Percentiles rank a stretch among this genome's conserved stretches.
Conservation (phyloP, 1,140 invertebrate genomes). For the Diachasma alloeum region DNA sequence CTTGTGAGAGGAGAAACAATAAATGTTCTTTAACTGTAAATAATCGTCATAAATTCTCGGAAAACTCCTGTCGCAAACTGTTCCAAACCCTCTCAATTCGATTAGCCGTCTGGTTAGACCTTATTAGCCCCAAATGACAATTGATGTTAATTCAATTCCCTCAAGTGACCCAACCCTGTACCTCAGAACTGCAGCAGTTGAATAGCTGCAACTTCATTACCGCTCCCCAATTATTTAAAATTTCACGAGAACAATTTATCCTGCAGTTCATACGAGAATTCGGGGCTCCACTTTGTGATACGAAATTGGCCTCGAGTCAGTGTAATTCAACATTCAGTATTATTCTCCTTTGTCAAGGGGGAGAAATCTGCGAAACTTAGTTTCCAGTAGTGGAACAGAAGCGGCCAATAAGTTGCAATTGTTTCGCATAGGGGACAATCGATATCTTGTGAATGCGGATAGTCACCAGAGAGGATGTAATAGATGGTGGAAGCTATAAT, state of each 20-base stretch:
- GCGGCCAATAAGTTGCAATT: background rate
- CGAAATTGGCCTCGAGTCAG: background rate
- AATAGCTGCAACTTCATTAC: background rate
- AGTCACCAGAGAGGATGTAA: background rate
- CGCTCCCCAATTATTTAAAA: background rate
- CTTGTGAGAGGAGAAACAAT: no score
- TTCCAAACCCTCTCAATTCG: background rate
- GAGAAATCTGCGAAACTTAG: background rate
- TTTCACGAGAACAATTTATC: background rate
- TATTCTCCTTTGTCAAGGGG: background rate
- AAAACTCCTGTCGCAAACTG: background rate
- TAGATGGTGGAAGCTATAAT: background rate
- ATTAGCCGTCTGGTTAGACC: background rate
- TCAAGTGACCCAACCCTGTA: no score
- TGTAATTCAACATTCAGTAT: background rate
- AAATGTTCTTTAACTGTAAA: no score
- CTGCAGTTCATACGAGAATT: background rate
- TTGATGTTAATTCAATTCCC: constrained; percentile 26
- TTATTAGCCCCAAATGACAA: constrained; percentile 11
- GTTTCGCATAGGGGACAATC: background rate
- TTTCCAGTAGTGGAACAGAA: background rate
- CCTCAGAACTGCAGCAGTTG: background rate
- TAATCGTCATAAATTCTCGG: background rate
- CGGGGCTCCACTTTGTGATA: background rate
- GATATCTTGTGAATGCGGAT: background rate